Base-by-base conservation (phyloP, 1,140 invertebrate species). In the Nasonia vitripennis region DNA sequence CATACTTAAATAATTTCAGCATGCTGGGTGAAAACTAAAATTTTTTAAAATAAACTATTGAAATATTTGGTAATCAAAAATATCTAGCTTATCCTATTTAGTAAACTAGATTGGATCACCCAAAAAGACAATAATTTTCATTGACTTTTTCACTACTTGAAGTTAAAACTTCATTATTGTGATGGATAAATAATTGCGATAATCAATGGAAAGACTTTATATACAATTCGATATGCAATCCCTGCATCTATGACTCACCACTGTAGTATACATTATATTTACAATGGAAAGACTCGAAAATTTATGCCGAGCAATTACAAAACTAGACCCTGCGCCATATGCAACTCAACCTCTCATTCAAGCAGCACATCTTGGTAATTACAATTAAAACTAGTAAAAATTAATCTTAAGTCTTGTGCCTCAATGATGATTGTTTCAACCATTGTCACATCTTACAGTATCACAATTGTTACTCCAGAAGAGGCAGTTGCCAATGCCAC, bases 401-500 rank as follows among this genome's bases (percentile, higher is more conserved):
- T 78, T 82, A 82, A 5, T 34, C n/a, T 83, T 83, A 48, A 78
- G 68, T 86, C 79, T 81, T 74, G 0, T 79, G 67, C 79, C 23
- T 86, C 23, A 62, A 73, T 34, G 31, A 74, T 67, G 73, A 48
- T 71, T 74, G 81, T 2, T 74, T 92, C 88, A 93, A 84, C 95
- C 93, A 93, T 95, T 94, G 86, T 96, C 96, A 90, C 96, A 97
- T 80, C 95, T 95, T 77, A 95, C 94, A 80, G 96, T 95, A 88
- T 96, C 95, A 91, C 97, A 98, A 92, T 96, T 96, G 84, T 94
- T 95, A 86, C 95, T 96, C 97, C 98, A 99, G 89, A 99, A 97
- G 70, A 99, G 94, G 92, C 98, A 99, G 92, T 98, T 98, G 10
- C 98, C 98, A 74, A 98, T 95, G 74, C 98, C 98, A 93, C 97